Percentiles rank a stretch among this genome's conserved stretches.
Conservation (phyloP, 2,797 vertebrate species). For the Pangasius mekongensis region DNA sequence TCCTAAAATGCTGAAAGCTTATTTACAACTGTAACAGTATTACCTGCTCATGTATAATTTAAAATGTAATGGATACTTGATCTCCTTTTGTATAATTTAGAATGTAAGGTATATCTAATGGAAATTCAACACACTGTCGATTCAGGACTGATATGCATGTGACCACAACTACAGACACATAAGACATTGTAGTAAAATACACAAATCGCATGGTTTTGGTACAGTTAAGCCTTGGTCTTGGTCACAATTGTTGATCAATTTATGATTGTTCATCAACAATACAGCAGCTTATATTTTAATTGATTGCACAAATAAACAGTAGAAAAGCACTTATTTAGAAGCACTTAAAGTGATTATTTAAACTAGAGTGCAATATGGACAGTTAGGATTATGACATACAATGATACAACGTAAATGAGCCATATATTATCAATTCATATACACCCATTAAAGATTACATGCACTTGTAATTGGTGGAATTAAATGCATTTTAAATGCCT, state of each 20-base stretch:
- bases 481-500: not conserved
- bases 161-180: not conserved
- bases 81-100: conserved; percentile 70
- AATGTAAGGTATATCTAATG: conserved; percentile 55
- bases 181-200: not conserved
- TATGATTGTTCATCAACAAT: not conserved
- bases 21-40: conserved; percentile 51
- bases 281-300: not conserved
- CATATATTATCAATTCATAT: not conserved
- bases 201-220: not conserved
- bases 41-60: conserved; percentile 71
- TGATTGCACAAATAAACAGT: not conserved
- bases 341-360: not conserved
- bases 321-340: not conserved
- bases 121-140: conserved; percentile 15
- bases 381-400: not conserved
- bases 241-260: not conserved
- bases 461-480: not conserved
- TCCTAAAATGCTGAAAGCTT: not conserved
- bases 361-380: not conserved
- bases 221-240: not conserved
- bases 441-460: not conserved
- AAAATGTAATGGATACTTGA: conserved; percentile 63
- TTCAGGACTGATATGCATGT: not conserved
- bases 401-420: not conserved